Evolutionary conservation across 2,888 invertebrate genomes (phyloP), one percentile per base, ranked within the genome.

Genomic region (Lithophane leautieri): DNA sequence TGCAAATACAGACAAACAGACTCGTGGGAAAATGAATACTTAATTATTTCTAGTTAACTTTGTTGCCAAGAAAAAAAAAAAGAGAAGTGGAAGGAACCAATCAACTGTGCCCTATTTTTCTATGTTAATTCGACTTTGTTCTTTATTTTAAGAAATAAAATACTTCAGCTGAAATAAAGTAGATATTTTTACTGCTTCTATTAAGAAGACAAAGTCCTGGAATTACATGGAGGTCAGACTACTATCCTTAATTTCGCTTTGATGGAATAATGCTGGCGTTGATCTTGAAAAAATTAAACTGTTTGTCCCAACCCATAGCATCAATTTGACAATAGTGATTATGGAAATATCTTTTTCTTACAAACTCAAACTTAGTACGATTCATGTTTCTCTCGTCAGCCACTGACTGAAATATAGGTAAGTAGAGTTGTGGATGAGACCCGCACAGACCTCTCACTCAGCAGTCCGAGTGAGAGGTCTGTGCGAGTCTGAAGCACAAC

Each of bases 31-130:
- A 34, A 68, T 52, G n/a, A 58, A 25, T 34, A 7, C 19, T 60
- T 44, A 68, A 58, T 58, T 52, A 69, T 81, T 28, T 75, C 68
- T n/a, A 58, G 44, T 44, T 63, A 28, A 69, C 40, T 79, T 25
- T 40, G 63, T 58, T 63, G n/a, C 7, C 6, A 58, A 54, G 56
- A 22, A 50, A 34, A 73, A 79, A 14, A 73, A 60, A 25, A 40
- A 52, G 40, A 65, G 25, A 42, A 16, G 6, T 47, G 22, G 22
- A 19, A 56, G 60, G 70, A 76, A 66, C 47, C 58, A 69, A 69
- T 61, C 19, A 69, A 66, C 25, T 2, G 47, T 62, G 76, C 0
- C 71, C 58, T 66, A 50, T 72, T 62, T 72, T 62, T 80, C 56
- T 52, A 71, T 47, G 19, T 52, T 54, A 12, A 62, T 75, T 65